Evolutionary conservation across 1,140 invertebrate genomes (phyloP).

Genomic region (Palaemon carinicauda): DNA sequence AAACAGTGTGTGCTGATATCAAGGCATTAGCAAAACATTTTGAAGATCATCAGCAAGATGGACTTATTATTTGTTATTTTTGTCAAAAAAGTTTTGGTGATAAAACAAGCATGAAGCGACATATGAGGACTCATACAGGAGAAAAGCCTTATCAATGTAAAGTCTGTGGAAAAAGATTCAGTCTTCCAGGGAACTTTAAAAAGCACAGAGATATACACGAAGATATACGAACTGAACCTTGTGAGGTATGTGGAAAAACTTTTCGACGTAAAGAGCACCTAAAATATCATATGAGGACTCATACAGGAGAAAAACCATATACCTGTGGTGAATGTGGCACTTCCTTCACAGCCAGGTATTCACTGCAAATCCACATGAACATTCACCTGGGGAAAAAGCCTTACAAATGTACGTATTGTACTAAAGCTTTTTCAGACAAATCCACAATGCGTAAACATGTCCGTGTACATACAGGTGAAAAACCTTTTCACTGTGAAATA

Average conservation of each 20-base stretch:
- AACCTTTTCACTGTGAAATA: slow-evolving; percentile 82
- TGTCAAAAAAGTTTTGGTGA: slow-evolving; percentile 63
- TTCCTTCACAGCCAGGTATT: slow-evolving; percentile 78
- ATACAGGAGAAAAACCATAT: slow-evolving; percentile 82
- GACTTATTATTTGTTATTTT: slow-evolving; percentile 48
- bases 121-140: slow-evolving; percentile 68
- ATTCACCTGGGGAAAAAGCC: slow-evolving; percentile 69
- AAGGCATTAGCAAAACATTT: slow-evolving; percentile 32
- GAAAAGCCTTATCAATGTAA: slow-evolving; percentile 63
- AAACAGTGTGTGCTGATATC: slow-evolving; percentile 4
- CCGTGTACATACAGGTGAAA: slow-evolving; percentile 79
- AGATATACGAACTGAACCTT: slow-evolving; percentile 67
- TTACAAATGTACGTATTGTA: slow-evolving; percentile 63
- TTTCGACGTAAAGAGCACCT: slow-evolving; percentile 71
- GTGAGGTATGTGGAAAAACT: slow-evolving; percentile 71
- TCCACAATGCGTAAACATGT: slow-evolving; percentile 74
- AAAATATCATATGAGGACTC: slow-evolving; percentile 76
- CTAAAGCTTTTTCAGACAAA: slow-evolving; percentile 70
- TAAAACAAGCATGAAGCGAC: slow-evolving; percentile 78
- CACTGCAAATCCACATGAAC: slow-evolving; percentile 70
- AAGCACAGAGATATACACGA: slow-evolving; percentile 65
- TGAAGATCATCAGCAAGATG: slow-evolving; percentile 50
- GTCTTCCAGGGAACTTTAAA: slow-evolving; percentile 63
- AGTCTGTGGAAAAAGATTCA: slow-evolving; percentile 63
- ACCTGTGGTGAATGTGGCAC: slow-evolving; percentile 86